Conservation (phyloP, 2,888 invertebrate species). For the Perizoma flavofasciatum region DNA sequence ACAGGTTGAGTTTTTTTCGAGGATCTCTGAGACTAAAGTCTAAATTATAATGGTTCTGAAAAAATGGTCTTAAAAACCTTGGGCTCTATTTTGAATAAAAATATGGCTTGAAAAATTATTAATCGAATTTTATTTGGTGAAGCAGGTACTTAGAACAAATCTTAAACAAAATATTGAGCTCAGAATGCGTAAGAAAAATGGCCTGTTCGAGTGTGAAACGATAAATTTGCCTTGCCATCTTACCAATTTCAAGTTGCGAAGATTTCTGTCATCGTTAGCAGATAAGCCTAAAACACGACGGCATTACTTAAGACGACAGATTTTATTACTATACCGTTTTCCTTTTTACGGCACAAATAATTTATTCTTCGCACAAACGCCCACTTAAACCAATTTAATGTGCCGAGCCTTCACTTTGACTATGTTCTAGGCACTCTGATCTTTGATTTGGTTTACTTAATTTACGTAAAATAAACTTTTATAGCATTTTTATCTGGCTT, state of each 20-base stretch:
- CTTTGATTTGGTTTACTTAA: constrained; percentile 12
- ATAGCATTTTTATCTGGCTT: neutral
- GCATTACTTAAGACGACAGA: constrained; percentile 67
- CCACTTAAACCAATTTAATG: constrained; percentile 38
- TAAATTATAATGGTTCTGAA: no score
- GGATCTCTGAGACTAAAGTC: no score
- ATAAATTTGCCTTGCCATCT: constrained; percentile 49
- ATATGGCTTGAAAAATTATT: no score
- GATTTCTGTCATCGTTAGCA: constrained; percentile 59
- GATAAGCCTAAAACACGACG: constrained; percentile 67
- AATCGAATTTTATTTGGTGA: no score
- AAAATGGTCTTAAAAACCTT: no score
- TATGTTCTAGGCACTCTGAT: constrained; percentile 11
- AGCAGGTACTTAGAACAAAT: no score
- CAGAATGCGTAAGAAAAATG: constrained; percentile 39
- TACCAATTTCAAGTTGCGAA: constrained; percentile 52
- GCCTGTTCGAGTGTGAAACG: constrained; percentile 13
- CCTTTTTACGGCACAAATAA: constrained; percentile 66
- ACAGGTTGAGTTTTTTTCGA: no score
- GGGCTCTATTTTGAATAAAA: no score
- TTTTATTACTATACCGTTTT: constrained; percentile 69
- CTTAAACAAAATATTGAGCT: constrained; percentile 10
- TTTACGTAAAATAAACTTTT: neutral
- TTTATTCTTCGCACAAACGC: constrained; percentile 57
- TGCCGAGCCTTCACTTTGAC: constrained; percentile 11